Conservation (phyloP, 2,113 vertebrate genomes). For the Lutjanus erythropterus region DNA sequence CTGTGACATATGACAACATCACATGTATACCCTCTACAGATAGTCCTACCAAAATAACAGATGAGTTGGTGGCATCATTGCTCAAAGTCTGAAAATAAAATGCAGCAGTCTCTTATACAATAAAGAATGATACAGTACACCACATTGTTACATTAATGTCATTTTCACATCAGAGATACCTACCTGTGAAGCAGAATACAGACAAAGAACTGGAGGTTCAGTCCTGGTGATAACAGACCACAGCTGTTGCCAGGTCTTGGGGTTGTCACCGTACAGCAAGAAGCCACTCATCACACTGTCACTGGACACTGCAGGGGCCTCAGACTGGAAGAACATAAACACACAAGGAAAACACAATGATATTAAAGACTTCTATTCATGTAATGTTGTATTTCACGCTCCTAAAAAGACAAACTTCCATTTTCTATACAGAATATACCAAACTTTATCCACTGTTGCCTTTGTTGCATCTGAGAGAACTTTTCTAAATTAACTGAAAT, state of each 20-base stretch:
- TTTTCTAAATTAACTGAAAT: not conserved
- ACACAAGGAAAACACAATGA: not conserved
- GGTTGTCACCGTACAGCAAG: constrained; percentile 90
- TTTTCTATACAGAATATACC: not conserved
- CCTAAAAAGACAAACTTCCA: not conserved
- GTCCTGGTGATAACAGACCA: constrained; percentile 92
- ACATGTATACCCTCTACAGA: not conserved
- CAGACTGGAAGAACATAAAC: constrained; percentile 80
- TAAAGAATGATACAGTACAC: not conserved
- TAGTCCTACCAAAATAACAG: not conserved
- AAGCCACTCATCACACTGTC: constrained; percentile 89
- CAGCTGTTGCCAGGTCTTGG: constrained; percentile 88
- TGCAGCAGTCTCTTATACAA: not conserved
- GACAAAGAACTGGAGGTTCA: constrained; percentile 88
- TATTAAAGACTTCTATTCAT: not conserved
- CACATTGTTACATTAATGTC: too few species aligned
- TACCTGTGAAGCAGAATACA: constrained; percentile 91
- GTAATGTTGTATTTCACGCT: not conserved
- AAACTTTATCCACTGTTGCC: not conserved
- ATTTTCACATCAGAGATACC: not conserved
- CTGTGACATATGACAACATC: constrained; percentile 3
- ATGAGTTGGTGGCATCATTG: not conserved
- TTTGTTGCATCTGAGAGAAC: not conserved
- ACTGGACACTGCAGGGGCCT: constrained; percentile 85
- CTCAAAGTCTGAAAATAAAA: not conserved